phyloP scores from a whole-genome alignment of 2,797 vertebrate species.

The Sphenodon punctatus region DNA sequence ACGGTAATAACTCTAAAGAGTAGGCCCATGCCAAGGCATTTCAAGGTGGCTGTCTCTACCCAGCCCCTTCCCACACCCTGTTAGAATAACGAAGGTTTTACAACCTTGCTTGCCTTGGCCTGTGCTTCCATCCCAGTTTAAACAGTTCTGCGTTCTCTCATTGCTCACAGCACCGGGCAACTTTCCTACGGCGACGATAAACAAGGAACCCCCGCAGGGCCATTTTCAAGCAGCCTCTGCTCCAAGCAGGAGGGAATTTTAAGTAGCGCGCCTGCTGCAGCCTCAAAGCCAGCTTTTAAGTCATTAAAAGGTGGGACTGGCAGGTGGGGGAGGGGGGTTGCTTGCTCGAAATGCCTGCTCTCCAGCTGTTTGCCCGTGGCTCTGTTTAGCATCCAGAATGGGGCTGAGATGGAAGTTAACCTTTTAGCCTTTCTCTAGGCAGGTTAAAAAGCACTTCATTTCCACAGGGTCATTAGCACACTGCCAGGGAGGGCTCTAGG shows the following conservation, averaged over 20 bases:
- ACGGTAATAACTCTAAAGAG: conserved; percentile 45
- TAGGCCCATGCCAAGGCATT: conserved; percentile 42
- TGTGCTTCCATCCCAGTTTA: background rate
- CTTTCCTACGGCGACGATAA: background rate
- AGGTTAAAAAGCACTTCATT: no score
- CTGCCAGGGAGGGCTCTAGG: background rate
- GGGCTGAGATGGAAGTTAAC: conserved; percentile 7
- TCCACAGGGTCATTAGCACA: no score
- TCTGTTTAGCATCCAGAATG: background rate
- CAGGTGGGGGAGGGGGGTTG: conserved; percentile 29
- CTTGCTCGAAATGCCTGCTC: background rate
- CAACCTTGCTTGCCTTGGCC: background rate
- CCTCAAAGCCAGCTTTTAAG: conserved; percentile 5
- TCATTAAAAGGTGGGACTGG: no score
- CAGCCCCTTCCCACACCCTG: no score
- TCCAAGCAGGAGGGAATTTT: background rate
- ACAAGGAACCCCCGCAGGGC: background rate
- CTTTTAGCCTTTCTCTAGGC: background rate
- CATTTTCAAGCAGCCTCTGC: background rate
- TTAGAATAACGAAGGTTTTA: no score
- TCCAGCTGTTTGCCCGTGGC: conserved; percentile 25
- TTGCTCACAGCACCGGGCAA: background rate
- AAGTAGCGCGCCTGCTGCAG: background rate
- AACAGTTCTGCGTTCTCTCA: background rate
- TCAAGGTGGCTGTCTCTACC: no score